Evolutionary conservation across 2,888 invertebrate genomes (phyloP), one percentile per base, ranked within the genome.

Genomic region (Keiferia lycopersicella): DNA sequence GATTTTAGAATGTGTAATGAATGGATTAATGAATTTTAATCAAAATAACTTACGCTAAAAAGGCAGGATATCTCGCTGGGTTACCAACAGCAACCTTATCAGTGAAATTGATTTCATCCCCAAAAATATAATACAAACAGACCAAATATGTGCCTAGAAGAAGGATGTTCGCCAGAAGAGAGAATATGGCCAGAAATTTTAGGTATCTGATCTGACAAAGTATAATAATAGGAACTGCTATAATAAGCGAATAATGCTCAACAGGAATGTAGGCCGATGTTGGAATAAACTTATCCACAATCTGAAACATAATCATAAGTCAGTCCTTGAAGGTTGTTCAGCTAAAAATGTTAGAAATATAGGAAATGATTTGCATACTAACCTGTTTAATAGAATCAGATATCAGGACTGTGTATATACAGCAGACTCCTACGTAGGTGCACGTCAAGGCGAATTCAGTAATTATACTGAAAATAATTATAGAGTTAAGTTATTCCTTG

Each of bases 121-220:
- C 93, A 75, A 98, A 95, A 80, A 97, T 93, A 79, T 96, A 97
- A 82, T 96, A 96, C 57, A 97, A 92, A n/a, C 97, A 96, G 68
- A 98, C 95, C n/a, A 93, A 87, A 70, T 98, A 95, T 0, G 97
- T 96, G 2, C 93, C 83, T 0, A 96, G 88, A 74, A 98, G 95
- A 61, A 96, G 94, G 12, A 96, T 68, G 77, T 98, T 98, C n/a
- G 98, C 98, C 62, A 96, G 79, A 64, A 96, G 90, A 0, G 98
- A 98, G 79, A 98, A 96, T n/a, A 98, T 95, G 0, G 98, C 97
- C 64, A 99, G 86, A 78, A 94, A 95, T 80, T 95, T 96, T 0
- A 98, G 91, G 75, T 96, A 94, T 68, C 95, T 92, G 64, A 97
- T 94, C 74, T 92, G 92, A 39, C 86, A 87, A 61, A 92, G 68